Evolutionary conservation across 2,797 vertebrate genomes (phyloP).

Genomic region (Platalea minor): DNA sequence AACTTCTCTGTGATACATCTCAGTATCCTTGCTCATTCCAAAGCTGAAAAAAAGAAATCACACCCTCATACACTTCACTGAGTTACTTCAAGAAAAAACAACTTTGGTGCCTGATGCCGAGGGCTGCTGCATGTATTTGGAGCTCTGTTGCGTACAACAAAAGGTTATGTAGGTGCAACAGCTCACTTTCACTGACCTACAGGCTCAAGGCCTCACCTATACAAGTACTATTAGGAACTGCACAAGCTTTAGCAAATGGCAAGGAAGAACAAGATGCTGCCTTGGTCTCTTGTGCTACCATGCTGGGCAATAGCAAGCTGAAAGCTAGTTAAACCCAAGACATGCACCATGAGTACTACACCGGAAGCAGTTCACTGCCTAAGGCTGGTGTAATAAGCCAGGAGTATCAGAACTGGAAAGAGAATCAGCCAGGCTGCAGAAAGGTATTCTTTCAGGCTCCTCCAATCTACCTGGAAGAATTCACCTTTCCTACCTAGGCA

Average conservation of each 20-base stretch:
- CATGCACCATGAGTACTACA: too few species aligned
- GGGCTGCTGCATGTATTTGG: accelerated
- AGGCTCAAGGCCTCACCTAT: neutral
- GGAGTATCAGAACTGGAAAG: neutral
- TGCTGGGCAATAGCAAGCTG: neutral
- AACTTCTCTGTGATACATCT: neutral
- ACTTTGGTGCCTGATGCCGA: neutral
- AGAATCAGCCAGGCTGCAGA: neutral
- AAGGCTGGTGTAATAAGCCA: neutral
- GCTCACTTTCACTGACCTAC: neutral
- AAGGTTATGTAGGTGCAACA: neutral
- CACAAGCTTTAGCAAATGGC: neutral
- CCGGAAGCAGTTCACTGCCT: neutral
- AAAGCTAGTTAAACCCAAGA: neutral
- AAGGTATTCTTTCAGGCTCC: neutral
- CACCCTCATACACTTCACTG: neutral
- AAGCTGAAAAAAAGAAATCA: neutral
- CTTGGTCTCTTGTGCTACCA: neutral
- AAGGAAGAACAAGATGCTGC: neutral
- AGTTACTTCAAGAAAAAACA: neutral
- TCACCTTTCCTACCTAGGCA: neutral
- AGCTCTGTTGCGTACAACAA: neutral
- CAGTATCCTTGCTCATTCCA: neutral
- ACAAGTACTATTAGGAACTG: neutral
- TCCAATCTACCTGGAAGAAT: neutral